Evolutionary conservation across 1,140 invertebrate genomes (phyloP), one percentile per base, ranked within the genome.

Genomic region (Hylyphantes graminicola): DNA sequence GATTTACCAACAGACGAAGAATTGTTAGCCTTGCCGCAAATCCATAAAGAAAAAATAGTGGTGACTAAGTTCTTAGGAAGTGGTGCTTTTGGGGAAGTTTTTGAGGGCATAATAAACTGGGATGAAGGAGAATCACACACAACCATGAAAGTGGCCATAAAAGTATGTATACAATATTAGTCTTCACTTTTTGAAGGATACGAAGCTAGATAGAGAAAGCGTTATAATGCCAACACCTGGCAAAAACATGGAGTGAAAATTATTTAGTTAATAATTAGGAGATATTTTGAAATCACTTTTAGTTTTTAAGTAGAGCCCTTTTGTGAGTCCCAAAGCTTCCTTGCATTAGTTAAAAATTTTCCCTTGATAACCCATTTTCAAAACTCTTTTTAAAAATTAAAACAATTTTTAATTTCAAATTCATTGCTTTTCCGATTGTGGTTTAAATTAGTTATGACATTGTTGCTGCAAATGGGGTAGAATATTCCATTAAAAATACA

Each of bases 41-140:
- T 98, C 70, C 92, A 93, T 51, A 91, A 94, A 75, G 94, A 94
- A 64, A 93, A 94, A 88, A 94, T 99, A 61, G 94, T 93, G 0
- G 89, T 97, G 2, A 94, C 93, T 0, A 96, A 96, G 89, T 96
- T 97, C 88, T 90, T 99, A 59, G 97, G 97, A 0, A 96, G 95
- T 85, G 98, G 97, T 1, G 96, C 96, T n/a, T 99, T 99, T 89
- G 97, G 97, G 5, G 96, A 98, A 90, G 97, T 99, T 2, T 98
- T 95, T 89, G 96, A 98, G 91, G 97, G 97, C 0, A 92, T 93
- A 61, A 63, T 63, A 0, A 77, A 81, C 59, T 72, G 89, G 13
- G 48, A 90, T 17, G 87, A 90, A 8, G 92, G 93, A 17, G 57
- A 80, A 35, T 50, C 7, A 51, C 80, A 87, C 61, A 35, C n/a